phyloP scores from a whole-genome alignment of 2,888 invertebrate genomes.

The Euzetes globulus region DNA sequence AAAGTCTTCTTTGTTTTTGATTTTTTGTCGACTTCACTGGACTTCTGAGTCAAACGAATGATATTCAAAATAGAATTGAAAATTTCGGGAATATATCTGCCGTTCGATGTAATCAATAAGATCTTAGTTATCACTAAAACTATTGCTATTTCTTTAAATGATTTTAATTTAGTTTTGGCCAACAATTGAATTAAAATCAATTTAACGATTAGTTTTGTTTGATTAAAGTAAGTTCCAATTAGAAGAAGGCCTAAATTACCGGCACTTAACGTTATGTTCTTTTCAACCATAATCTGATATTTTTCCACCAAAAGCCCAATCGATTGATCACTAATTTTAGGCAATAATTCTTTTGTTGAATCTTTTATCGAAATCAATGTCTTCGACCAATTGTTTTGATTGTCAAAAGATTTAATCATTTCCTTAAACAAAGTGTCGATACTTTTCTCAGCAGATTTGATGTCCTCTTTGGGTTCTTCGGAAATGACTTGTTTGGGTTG shows the following conservation, averaged over 20 bases:
- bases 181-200: conserved; percentile 26
- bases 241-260: conserved; percentile 26
- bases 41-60: background rate
- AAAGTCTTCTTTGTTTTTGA: background rate
- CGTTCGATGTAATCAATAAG: background rate
- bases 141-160: conserved; percentile 19
- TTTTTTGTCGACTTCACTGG: background rate
- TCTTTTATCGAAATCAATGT: conserved; percentile 1
- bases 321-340: conserved; percentile 19
- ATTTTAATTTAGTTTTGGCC: conserved; percentile 14
- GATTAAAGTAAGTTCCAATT: conserved; percentile 18
- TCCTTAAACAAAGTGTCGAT: conserved; percentile 8
- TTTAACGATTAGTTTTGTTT: conserved; percentile 27
- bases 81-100: conserved; percentile 31
- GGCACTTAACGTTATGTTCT: background rate
- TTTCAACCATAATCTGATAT: background rate
- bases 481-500: background rate
- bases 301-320: conserved; percentile 23
- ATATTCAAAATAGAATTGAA: conserved; percentile 23
- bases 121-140: conserved; percentile 14
- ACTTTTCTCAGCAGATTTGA: conserved; percentile 1
- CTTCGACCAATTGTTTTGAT: background rate
- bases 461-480: background rate
- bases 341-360: background rate
- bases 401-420: conserved; percentile 6